Evolutionary conservation across 1,140 invertebrate genomes (phyloP).

Genomic region (Neodiprion lecontei): DNA sequence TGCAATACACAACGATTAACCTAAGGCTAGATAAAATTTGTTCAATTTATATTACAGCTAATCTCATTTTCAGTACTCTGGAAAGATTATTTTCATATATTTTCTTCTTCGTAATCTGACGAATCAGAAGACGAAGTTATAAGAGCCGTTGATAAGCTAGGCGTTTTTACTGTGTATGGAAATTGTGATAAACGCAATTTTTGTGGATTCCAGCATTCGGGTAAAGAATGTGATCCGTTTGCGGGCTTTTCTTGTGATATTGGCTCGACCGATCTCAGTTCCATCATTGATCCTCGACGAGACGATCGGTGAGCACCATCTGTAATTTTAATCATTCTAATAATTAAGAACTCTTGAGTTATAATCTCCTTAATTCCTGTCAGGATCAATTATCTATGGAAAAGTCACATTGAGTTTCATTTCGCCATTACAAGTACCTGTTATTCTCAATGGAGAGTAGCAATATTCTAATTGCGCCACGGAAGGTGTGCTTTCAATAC

Average conservation of each 20-base stretch:
- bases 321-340: conserved; percentile 7
- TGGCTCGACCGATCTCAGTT: conserved; percentile 49
- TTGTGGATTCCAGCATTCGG: conserved; percentile 53
- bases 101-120: conserved; percentile 53
- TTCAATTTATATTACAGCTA: background rate
- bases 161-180: conserved; percentile 45
- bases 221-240: conserved; percentile 53
- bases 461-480: background rate
- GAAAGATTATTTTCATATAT: conserved; percentile 33
- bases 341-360: too few relatives aligned
- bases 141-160: conserved; percentile 52
- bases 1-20: background rate
- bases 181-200: conserved; percentile 49
- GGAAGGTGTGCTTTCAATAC: conserved; percentile 33
- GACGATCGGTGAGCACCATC: conserved; percentile 32
- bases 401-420: too few relatives aligned
- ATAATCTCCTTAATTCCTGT: too few relatives aligned
- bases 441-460: background rate
- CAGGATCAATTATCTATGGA: too few relatives aligned
- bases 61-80: background rate
- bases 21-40: background rate
- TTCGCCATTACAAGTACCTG: background rate
- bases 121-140: conserved; percentile 57
- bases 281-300: conserved; percentile 60
- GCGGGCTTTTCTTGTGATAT: conserved; percentile 47